These are phyloP conservation scores for Halcyon smyrnensis DNA, from an alignment of 2,797 vertebrate species.

Conservation along the genomic window DNA sequence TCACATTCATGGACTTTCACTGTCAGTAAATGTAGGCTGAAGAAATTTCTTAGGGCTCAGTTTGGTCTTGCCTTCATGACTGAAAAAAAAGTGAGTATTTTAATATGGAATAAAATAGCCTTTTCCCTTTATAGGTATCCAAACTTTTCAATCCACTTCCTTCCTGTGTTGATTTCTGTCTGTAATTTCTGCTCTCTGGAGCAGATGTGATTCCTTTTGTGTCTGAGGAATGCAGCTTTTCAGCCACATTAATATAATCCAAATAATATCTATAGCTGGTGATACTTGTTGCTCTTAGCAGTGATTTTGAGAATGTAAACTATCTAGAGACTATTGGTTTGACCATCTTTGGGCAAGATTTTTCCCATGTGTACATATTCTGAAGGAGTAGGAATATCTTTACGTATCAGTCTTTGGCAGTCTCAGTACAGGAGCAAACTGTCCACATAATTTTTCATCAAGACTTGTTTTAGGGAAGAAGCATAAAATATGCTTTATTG, in stretches of 20 bases:
- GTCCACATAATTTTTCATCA: background rate
- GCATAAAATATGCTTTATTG: background rate
- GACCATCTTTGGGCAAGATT: background rate
- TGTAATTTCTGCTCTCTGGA: background rate
- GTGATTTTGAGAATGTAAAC: background rate
- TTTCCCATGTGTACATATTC: fast-evolving
- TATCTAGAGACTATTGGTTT: background rate
- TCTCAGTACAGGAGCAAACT: background rate
- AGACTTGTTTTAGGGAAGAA: background rate
- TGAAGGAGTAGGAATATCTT: background rate
- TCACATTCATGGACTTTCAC: background rate
- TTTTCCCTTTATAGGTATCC: background rate
- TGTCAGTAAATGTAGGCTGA: background rate
- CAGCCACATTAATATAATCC: background rate
- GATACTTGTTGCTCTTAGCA: background rate
- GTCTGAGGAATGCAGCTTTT: background rate
- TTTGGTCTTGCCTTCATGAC: background rate
- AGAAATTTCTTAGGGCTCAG: background rate
- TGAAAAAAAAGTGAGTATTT: background rate
- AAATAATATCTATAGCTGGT: background rate
- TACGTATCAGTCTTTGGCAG: fast-evolving
- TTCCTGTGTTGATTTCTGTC: background rate
- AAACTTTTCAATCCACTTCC: background rate
- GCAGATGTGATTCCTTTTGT: background rate
- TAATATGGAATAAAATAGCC: background rate